Evolutionary conservation across 2,113 vertebrate species (phyloP).

Genomic region (Arenaria interpres): DNA sequence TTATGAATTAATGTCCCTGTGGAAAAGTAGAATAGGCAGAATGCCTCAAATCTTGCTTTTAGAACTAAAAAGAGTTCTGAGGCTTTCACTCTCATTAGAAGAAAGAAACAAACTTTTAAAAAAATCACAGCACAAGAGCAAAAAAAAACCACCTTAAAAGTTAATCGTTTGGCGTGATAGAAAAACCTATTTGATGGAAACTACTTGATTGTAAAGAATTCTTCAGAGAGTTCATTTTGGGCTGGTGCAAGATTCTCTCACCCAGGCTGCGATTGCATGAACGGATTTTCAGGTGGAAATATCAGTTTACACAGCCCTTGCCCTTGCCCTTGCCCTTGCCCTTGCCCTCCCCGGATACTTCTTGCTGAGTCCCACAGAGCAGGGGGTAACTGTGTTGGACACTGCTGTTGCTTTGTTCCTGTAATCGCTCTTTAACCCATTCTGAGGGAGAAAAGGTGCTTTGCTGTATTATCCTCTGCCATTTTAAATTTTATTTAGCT

Average conservation of each 20-base stretch:
- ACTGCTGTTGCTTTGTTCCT: neutral
- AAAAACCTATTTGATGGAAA: neutral
- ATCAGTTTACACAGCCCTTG: neutral
- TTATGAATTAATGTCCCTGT: conserved; percentile 3
- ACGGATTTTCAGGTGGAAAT: neutral
- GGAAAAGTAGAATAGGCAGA: neutral
- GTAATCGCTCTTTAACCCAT: neutral
- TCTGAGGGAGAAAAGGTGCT: neutral
- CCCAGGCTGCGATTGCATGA: neutral
- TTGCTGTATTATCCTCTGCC: neutral
- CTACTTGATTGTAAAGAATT: neutral
- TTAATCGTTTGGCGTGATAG: neutral
- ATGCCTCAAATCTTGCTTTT: neutral
- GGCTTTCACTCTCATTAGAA: neutral
- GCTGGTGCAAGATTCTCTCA: neutral
- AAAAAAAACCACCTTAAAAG: neutral
- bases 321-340: neutral
- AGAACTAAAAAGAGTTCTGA: conserved; percentile 9
- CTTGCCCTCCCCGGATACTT: neutral
- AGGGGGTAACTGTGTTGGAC: neutral
- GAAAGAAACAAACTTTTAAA: neutral
- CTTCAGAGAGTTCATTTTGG: neutral
- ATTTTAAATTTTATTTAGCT: neutral
- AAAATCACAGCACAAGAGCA: neutral
- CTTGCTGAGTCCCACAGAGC: neutral